These are phyloP conservation scores for Actinernus sp. DNA, from an alignment of 92 coral and sea anemone species.

Conservation along the genomic window DNA sequence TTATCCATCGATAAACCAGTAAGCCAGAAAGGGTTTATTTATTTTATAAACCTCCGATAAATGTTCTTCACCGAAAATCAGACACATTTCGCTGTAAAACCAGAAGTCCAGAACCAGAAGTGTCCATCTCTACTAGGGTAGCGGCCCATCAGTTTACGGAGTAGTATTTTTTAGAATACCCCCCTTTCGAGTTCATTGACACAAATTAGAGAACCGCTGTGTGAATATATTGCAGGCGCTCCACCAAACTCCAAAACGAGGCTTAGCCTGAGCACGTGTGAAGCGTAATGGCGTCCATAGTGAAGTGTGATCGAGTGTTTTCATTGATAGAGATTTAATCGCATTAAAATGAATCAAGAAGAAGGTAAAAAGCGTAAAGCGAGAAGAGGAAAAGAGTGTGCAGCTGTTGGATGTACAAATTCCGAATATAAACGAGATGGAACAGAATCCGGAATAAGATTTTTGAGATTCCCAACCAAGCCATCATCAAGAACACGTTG, in stretches of 20 bases:
- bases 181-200: neutral
- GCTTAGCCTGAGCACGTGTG: constrained; percentile 9
- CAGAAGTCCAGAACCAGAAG: too few relatives aligned
- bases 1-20: too few relatives aligned
- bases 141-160: too few relatives aligned
- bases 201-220: neutral
- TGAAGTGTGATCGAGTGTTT: neutral
- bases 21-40: too few relatives aligned
- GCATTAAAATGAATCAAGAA: neutral
- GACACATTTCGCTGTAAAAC: too few relatives aligned
- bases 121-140: too few relatives aligned
- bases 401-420: constrained; percentile 38
- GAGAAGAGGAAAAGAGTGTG: constrained; percentile 51
- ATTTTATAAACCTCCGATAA: too few relatives aligned
- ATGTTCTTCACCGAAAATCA: too few relatives aligned
- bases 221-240: neutral
- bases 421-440: constrained; percentile 34
- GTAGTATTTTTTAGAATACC: too few relatives aligned
- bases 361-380: too few relatives aligned
- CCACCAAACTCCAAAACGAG: neutral
- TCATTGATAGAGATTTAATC: neutral
- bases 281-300: neutral
- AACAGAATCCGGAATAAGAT: constrained; percentile 27
- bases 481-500: constrained; percentile 41
- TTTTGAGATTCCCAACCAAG: constrained; percentile 51